phyloP scores from a whole-genome alignment of 2,113 vertebrate species.

The Mirounga angustirostris region DNA sequence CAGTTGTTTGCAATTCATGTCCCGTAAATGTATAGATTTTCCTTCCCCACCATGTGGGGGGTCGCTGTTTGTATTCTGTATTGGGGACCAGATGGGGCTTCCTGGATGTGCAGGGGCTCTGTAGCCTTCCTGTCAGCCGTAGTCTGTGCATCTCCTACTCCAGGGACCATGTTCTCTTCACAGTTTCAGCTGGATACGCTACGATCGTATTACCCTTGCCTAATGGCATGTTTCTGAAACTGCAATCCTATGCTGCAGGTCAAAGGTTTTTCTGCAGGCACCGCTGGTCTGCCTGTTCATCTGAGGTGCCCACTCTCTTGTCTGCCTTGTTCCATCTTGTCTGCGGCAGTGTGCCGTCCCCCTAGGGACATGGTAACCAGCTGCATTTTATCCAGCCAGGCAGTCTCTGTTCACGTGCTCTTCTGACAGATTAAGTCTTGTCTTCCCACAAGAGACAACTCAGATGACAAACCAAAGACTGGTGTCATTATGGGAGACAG shows the following conservation, averaged over 20 bases:
- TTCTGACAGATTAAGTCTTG: background rate
- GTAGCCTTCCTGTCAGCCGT: background rate
- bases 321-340: background rate
- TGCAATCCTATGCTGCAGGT: background rate
- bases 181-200: background rate
- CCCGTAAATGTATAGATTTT: constrained; percentile 14
- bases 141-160: background rate
- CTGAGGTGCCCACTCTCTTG: too few species aligned
- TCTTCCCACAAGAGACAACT: background rate
- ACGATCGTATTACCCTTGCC: background rate
- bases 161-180: background rate
- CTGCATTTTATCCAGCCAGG: background rate
- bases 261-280: background rate
- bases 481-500: background rate
- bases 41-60: background rate
- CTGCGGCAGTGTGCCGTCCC: background rate
- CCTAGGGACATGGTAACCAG: background rate
- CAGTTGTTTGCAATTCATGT: background rate
- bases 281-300: background rate
- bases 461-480: background rate
- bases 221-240: background rate
- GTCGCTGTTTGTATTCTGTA: background rate
- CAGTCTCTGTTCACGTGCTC: background rate
- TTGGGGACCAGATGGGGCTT: background rate
- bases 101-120: background rate